Evolutionary conservation across 2,797 vertebrate species (phyloP), one percentile per base, ranked within the genome.

Genomic region (Triplophysa bombifrons): DNA sequence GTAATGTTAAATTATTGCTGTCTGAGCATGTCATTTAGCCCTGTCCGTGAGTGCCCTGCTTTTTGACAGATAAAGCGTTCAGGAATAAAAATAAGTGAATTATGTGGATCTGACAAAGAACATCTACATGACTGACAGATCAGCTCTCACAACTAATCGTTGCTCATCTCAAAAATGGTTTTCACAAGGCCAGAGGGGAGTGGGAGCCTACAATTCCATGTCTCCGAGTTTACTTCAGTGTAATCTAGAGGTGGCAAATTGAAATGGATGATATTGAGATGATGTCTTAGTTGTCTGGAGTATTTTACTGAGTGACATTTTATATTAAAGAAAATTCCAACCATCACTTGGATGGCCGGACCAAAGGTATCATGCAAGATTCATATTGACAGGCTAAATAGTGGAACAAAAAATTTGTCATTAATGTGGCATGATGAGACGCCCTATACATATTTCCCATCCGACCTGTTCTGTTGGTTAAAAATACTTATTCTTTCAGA

Each of bases 221-320:
- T 75, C 61, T 66, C n/a, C 13, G 16, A 66, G 27, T 66, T 50
- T 30, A 17, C 22, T 41, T 30, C 22, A 58, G 22, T 58, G 65
- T 68, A 76, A 68, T 76, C 74, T 48, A 44, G 34, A 65, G 61
- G 50, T 75, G 73, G 66, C 64, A 67, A 67, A 76, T 76, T 76
- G 22, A 76, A 30, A 67, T 76, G 19, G 34, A 67, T 76, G 64
- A 48, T 51, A 58, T 25, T 3, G n/a, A 76, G 65, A 3, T 11
- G 41, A 44, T 68, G 4, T 30, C 38, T 16, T 17, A 68, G 74
- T 68, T 27, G 5, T 55, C 19, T 2, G 3, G n/a, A 9, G 53
- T 55, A 55, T 9, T 55, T 51, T 7, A 51, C 50, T 17, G 0
- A 2, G 53, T 55, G 51, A 7, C 19, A n/a, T 9, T 55, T 53